Base-by-base conservation (phyloP, 2,113 vertebrate species). In the Cheirogaleus medius region DNA sequence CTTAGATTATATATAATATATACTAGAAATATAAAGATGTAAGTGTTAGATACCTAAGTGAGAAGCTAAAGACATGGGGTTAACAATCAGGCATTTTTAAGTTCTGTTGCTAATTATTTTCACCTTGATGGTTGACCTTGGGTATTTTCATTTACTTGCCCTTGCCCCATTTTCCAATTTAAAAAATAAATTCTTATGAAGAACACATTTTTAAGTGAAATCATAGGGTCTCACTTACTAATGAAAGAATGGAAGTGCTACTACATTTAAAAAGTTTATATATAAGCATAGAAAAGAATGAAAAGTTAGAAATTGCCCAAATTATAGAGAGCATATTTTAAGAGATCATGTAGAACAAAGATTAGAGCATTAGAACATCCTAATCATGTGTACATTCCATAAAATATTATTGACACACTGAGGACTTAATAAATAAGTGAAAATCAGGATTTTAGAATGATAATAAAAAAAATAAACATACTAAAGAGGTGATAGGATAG, bases 171-270 rank as follows among this genome's bases (percentile, higher is more conserved):
- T 95, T 95, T 80, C 82, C 37, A 63, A 47, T 78, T 15, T 44
- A 15, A 96, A 97, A 23, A n/a, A 12, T 56, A 47, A 83, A 90
- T 74, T 25, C 25, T 37, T 23, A 1, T 21, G 56, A 80, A n/a
- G 13, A 71, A 27, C 34, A 80, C n/a, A 78, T 78, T 94, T 82
- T 85, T 71, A 76, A 94, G 82, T 90, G 15, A 54, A 86, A 95
- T 18, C 3, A 25, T 42, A 47, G 52, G 3, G 14, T 74, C 25
- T 87, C 89, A 82, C 37, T 95, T 84, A 37, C 2, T 63, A 85
- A 42, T 42, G 37, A 94, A 94, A 64, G 23, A 78, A n/a, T 56
- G 15, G 4, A 68, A 80, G 9, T 58, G 1, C 7, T 27, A 8
- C 69, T 73, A 13, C 10, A 49, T 15, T 60, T 39, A 34, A 83